phyloP scores from a whole-genome alignment of 2,797 vertebrate species.

The Catostomus latipinnis region DNA sequence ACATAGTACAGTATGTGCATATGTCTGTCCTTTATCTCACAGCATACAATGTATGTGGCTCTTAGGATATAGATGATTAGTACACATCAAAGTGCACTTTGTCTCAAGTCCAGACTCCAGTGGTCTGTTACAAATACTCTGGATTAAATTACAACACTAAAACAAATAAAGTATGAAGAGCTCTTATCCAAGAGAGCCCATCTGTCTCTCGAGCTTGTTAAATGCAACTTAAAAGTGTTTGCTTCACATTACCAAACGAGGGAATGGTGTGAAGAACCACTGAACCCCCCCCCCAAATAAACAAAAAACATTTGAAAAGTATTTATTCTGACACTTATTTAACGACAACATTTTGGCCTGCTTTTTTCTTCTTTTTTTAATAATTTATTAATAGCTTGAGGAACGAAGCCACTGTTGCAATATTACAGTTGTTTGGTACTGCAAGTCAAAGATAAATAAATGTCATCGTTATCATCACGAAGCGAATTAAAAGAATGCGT shows the following conservation, averaged over 20 bases:
- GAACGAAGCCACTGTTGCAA: too few species aligned
- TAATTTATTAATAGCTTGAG: too few species aligned
- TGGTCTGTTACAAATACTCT: conserved; percentile 44
- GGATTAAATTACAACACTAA: conserved; percentile 51
- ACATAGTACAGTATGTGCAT: not conserved
- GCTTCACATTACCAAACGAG: not conserved
- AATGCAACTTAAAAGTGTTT: not conserved
- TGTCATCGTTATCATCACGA: too few species aligned
- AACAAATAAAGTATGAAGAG: too few species aligned
- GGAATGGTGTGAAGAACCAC: not conserved
- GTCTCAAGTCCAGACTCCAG: conserved; percentile 48
- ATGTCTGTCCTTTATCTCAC: not conserved
- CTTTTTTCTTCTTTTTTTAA: too few species aligned
- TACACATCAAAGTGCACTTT: conserved; percentile 56
- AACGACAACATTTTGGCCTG: not conserved
- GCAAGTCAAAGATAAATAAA: too few species aligned
- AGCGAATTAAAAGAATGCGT: too few species aligned
- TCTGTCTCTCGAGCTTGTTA: not conserved
- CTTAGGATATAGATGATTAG: conserved; percentile 40
- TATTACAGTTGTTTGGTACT: too few species aligned
- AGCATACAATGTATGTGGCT: conserved; percentile 4
- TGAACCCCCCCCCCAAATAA: not conserved
- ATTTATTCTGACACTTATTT: not conserved
- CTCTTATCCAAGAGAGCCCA: too few species aligned
- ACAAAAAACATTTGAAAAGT: not conserved